Evolutionary conservation across 2,113 vertebrate genomes (phyloP), one percentile per base, ranked within the genome.

Genomic region (Pelobates fuscus): DNA sequence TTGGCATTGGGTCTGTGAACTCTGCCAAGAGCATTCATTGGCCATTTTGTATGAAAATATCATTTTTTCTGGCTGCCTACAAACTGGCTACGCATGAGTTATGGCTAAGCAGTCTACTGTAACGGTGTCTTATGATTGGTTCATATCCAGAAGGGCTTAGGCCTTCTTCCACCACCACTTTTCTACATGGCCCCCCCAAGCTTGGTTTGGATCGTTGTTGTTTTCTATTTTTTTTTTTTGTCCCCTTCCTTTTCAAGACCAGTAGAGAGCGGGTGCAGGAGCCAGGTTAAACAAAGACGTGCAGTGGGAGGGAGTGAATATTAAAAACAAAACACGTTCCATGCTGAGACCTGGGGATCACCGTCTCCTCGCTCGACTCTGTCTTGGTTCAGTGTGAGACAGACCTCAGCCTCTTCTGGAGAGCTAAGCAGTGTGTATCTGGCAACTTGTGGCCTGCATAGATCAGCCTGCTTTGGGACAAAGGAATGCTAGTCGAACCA

Each of bases 201-300:
- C 27, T 68, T 52, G 26, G 24, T 43, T 77, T 68, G 65, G 64
- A 75, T 75, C 27, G 77, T 41, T 46, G 49, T 77, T 49, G 46
- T 17, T 76, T 77, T 78, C 66, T 75, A 32, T 66, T 66, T 66
- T 66, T n/a, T n/a, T 66, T 60, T 67, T 60, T 60, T 29, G 37
- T 59, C 44, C 77, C 72, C 67, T 74, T 23, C 73, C 77, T 43
- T 81, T 24, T 71, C 24, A 71, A 81, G 30, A 14, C 72, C 75
- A 49, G 72, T 62, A 67, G 20, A 25, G 20, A 83, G 67, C 30
- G 43, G 67, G 12, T 55, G 32, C 43, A 65, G 17, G 77, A 70
- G 69, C 66, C 63, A 78, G 75, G 17, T 79, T 71, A 43, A 21
- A 74, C 78, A 5, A 44, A 79, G 73, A 68, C 41, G 37, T 43